Evolutionary conservation across 1,140 invertebrate species (phyloP).

Genomic region (Fopius arisanus): DNA sequence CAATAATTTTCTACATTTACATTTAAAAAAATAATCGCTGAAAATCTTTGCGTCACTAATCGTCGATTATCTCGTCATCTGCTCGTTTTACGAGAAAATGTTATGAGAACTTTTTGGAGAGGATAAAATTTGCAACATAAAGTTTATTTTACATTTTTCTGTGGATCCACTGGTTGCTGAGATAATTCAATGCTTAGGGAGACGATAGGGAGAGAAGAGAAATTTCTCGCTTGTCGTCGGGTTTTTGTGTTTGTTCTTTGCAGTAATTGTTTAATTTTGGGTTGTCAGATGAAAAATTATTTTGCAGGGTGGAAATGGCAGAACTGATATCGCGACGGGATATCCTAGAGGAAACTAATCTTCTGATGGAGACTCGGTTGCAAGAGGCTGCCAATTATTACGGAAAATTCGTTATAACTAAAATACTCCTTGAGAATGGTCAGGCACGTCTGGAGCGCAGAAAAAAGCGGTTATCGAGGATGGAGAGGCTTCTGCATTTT

Average conservation of each 20-base stretch:
- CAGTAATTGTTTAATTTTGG: too few relatives aligned
- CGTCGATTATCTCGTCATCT: too few relatives aligned
- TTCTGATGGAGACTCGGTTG: conserved; percentile 46
- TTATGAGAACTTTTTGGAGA: neutral
- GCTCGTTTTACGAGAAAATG: too few relatives aligned
- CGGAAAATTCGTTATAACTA: conserved; percentile 42
- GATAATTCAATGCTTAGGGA: neutral
- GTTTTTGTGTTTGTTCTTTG: too few relatives aligned
- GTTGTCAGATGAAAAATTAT: conserved; percentile 7
- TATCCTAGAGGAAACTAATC: conserved; percentile 50
- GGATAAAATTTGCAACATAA: neutral
- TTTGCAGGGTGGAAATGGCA: conserved; percentile 47
- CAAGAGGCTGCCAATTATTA: conserved; percentile 42
- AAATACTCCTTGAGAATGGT: conserved; percentile 45
- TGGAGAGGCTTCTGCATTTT: conserved; percentile 48
- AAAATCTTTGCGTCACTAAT: too few relatives aligned
- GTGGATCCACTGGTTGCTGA: neutral
- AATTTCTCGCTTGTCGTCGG: too few relatives aligned
- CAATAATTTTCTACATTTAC: conserved; percentile 19
- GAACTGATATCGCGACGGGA: conserved; percentile 47
- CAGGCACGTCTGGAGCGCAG: conserved; percentile 41
- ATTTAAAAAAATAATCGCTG: too few relatives aligned
- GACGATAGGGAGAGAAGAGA: too few relatives aligned
- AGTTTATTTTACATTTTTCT: neutral
- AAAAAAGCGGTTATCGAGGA: conserved; percentile 42